These are phyloP conservation scores for Petromus typicus DNA, from an alignment of 2,113 vertebrate genomes.

Conservation along the genomic window DNA sequence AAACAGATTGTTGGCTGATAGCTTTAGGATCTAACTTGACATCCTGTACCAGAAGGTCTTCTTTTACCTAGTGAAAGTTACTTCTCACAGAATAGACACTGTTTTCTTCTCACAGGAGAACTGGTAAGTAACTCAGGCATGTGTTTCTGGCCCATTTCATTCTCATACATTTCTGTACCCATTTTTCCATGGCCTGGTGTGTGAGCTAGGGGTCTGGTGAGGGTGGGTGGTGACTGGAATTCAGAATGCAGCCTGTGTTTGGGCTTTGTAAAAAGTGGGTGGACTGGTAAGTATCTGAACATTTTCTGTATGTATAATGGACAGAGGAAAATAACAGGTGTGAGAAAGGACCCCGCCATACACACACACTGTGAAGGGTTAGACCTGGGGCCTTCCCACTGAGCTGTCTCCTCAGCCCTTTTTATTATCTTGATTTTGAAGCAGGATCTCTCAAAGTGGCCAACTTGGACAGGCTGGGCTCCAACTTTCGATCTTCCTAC, in stretches of 20 bases:
- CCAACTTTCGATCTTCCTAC: not conserved
- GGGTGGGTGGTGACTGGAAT: not conserved
- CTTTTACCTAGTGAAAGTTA: conserved; percentile 44
- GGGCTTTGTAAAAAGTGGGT: not conserved
- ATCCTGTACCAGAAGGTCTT: not conserved
- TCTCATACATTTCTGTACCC: not conserved
- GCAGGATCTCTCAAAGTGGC: not conserved
- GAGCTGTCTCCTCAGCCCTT: not conserved
- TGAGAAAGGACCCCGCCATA: too few relatives aligned
- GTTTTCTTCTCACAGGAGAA: conserved; percentile 20
- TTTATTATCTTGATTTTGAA: not conserved
- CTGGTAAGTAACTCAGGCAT: not conserved
- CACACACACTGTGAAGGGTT: too few relatives aligned
- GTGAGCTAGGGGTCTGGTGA: not conserved
- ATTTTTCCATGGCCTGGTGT: not conserved
- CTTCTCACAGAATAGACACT: conserved; percentile 2
- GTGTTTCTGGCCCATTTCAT: not conserved
- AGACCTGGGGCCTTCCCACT: not conserved
- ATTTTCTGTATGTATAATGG: not conserved
- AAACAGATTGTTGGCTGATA: conserved; percentile 31
- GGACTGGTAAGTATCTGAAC: conserved; percentile 1
- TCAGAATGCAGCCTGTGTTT: not conserved
- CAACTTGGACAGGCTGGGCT: not conserved
- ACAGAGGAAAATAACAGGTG: not conserved
- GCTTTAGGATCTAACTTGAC: not conserved